A percentile compares a stretch with the other conserved stretches of the same genome.
phyloP scores from a whole-genome alignment of 30 jellyfish, hydroid and myxozoan species.

The Haliclystus octoradiatus region DNA sequence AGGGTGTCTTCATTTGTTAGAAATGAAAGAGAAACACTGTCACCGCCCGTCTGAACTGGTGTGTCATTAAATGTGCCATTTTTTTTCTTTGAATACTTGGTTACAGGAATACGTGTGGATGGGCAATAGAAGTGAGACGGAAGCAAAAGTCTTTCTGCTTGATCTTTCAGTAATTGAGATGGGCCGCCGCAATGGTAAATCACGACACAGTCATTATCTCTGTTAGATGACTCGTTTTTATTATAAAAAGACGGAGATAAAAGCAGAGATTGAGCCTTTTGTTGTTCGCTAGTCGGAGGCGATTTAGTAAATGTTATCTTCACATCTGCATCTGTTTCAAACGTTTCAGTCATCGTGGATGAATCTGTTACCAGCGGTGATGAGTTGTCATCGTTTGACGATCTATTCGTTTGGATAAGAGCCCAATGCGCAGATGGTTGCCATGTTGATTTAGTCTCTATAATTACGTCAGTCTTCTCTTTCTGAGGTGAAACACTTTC shows the following conservation, averaged over 20 bases:
- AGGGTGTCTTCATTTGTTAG: neutral
- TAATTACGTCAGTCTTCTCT: neutral
- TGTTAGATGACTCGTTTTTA: neutral
- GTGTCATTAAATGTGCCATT: too few species aligned
- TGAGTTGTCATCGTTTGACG: neutral
- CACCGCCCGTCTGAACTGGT: neutral
- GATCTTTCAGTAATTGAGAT: neutral
- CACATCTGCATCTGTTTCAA: conserved; percentile 12
- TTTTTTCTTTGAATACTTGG: too few species aligned
- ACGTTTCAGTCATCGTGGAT: neutral
- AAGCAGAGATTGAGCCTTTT: conserved; percentile 53
- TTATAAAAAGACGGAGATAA: conserved; percentile 56
- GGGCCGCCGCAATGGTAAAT: neutral
- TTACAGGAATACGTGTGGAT: too few species aligned
- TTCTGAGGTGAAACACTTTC: too few species aligned
- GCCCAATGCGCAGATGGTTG: neutral
- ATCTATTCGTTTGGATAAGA: neutral
- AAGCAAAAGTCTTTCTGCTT: neutral
- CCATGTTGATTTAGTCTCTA: neutral
- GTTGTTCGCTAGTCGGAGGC: conserved; percentile 62
- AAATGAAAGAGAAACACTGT: neutral
- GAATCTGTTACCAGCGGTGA: neutral
- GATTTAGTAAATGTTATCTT: conserved; percentile 46
- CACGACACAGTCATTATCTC: neutral
- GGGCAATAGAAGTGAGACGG: neutral